Percentiles rank a stretch among this genome's conserved stretches.
Evolutionary conservation across 2,888 invertebrate genomes (phyloP).

Genomic region (Protonemura montana): DNA sequence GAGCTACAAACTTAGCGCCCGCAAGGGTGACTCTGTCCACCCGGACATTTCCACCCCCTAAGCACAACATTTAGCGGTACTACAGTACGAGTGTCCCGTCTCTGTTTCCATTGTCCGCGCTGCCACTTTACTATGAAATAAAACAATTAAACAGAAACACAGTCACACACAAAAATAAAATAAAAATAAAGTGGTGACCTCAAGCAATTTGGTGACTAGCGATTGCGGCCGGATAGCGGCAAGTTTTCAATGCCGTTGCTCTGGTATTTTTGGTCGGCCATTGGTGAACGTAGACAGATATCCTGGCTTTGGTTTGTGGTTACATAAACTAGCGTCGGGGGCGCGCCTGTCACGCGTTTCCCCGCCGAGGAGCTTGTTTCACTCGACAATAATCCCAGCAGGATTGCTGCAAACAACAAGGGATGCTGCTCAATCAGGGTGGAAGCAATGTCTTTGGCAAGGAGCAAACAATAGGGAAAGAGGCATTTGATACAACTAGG

Average conservation of each 20-base stretch:
- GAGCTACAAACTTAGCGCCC: not conserved
- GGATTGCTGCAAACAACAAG: constrained; percentile 33
- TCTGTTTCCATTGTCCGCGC: not conserved
- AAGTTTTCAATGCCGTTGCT: not conserved
- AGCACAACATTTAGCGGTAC: constrained; percentile 12
- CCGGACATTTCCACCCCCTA: not conserved
- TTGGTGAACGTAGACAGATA: constrained; percentile 30
- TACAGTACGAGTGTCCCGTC: not conserved
- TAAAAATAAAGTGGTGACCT: not conserved
- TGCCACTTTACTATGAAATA: constrained; percentile 7
- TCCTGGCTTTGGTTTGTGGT: constrained; percentile 36
- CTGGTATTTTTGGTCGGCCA: constrained; percentile 1
- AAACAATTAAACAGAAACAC: not conserved
- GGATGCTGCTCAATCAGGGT: constrained; percentile 30
- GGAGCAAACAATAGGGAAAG: constrained; percentile 18
- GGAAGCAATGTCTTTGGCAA: not conserved
- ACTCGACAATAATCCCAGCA: constrained; percentile 33
- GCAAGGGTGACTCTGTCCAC: not conserved
- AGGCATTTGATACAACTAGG: not conserved
- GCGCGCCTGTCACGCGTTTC: constrained; percentile 21
- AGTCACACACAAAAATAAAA: not conserved
- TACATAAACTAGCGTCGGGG: constrained; percentile 32
- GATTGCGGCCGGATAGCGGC: not conserved
- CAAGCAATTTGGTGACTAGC: not conserved
- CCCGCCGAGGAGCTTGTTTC: constrained; percentile 1